phyloP scores from a whole-genome alignment of 1,140 invertebrate species.

The Rhizoglyphus robini region DNA sequence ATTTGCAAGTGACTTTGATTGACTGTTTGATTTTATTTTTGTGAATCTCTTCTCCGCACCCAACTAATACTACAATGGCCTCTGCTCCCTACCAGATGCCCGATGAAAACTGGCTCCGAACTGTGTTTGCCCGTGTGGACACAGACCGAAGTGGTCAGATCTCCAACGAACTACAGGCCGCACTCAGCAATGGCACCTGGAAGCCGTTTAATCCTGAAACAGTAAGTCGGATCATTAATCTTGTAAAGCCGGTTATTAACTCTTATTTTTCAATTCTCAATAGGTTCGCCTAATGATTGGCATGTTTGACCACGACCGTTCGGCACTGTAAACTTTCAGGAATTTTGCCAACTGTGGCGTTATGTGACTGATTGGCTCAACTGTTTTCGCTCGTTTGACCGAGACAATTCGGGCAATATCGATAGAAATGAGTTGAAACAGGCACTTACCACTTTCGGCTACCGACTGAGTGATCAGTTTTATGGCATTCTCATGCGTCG shows the following conservation, averaged over 20 bases:
- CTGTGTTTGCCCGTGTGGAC: conserved; percentile 19
- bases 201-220: conserved; percentile 96
- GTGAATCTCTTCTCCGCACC: too few species aligned
- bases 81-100: conserved; percentile 21
- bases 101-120: conserved; percentile 16
- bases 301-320: conserved; percentile 88
- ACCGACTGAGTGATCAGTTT: conserved; percentile 64
- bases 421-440: conserved; percentile 74
- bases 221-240: conserved; percentile 83
- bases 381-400: conserved; percentile 85
- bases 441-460: conserved; percentile 78
- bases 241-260: conserved; percentile 23
- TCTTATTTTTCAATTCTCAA: not conserved
- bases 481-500: conserved; percentile 70
- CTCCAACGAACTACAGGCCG: conserved; percentile 75
- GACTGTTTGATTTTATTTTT: too few species aligned
- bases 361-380: conserved; percentile 97
- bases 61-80: too few species aligned
- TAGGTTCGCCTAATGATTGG: conserved; percentile 43
- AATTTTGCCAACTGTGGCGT: conserved; percentile 90
- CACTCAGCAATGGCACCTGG: conserved; percentile 94
- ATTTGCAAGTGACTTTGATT: too few species aligned
- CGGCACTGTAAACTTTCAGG: conserved; percentile 85
- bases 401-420: conserved; percentile 90
- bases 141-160: conserved; percentile 77